These are phyloP conservation scores for Decapterus maruadsi DNA, from an alignment of 2,797 vertebrate genomes.

Conservation along the genomic window DNA sequence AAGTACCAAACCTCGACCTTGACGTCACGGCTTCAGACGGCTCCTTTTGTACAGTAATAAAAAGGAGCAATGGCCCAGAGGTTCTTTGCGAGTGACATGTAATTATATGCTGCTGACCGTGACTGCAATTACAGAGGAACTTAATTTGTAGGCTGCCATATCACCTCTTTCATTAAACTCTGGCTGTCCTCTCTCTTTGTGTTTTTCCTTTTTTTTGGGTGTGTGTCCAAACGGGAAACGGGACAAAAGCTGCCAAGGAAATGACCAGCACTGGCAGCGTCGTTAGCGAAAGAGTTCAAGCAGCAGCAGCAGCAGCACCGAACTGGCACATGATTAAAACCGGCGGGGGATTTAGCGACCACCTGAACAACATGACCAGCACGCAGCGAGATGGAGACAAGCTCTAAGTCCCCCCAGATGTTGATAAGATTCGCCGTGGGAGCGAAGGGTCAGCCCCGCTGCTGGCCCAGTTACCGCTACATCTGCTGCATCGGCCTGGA, in stretches of 20 bases:
- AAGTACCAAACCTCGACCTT: conserved; percentile 41
- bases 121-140: conserved; percentile 44
- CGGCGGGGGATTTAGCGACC: conserved; percentile 46
- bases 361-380: conserved; percentile 40
- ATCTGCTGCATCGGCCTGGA: conserved; percentile 39
- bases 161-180: conserved; percentile 59
- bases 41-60: conserved; percentile 56
- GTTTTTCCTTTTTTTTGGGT: neutral
- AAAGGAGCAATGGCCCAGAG: conserved; percentile 50
- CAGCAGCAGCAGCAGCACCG: neutral
- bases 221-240: neutral
- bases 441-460: conserved; percentile 20
- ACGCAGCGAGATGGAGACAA: conserved; percentile 37
- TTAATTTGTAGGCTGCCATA: conserved; percentile 54
- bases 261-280: conserved; percentile 24
- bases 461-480: conserved; percentile 28
- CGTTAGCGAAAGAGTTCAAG: conserved; percentile 26
- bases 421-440: conserved; percentile 44
- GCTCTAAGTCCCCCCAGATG: conserved; percentile 51
- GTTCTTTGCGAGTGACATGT: conserved; percentile 49
- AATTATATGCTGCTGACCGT: conserved; percentile 61
- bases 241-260: conserved; percentile 4
- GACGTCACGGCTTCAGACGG: conserved; percentile 19
- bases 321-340: conserved; percentile 51
- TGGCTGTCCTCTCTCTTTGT: conserved; percentile 43